Percentiles rank a stretch among this genome's conserved stretches.
Conservation (phyloP, 2,113 vertebrate genomes). For the Gnathonemus echidnorhynchus region DNA sequence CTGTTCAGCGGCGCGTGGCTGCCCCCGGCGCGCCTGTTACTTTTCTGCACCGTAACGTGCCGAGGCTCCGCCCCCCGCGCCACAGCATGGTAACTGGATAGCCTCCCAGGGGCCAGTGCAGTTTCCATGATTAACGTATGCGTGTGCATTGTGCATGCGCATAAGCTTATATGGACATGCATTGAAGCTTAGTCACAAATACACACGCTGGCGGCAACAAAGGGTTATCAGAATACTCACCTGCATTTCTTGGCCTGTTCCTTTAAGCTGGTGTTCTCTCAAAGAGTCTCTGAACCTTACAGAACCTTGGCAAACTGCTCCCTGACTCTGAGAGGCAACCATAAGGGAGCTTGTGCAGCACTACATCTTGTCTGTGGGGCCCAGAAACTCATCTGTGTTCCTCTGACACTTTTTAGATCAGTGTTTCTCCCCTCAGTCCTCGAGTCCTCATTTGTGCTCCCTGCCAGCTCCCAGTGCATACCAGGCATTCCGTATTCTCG, state of each 20-base stretch:
- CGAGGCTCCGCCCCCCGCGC: background rate
- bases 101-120: background rate
- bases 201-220: background rate
- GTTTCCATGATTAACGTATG: slow-evolving; percentile 4
- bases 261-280: background rate
- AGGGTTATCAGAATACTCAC: background rate
- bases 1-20: background rate
- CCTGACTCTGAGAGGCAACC: background rate
- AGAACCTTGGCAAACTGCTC: background rate
- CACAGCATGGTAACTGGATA: slow-evolving; percentile 9
- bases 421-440: background rate
- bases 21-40: background rate
- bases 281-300: background rate
- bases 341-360: background rate
- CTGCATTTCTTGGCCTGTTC: background rate
- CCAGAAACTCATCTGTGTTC: background rate
- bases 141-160: background rate
- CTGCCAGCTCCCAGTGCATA: background rate
- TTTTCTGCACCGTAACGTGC: background rate
- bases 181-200: background rate
- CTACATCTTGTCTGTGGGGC: background rate
- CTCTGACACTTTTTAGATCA: background rate
- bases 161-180: background rate
- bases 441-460: background rate
- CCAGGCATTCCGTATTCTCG: background rate